These are phyloP conservation scores for Spodoptera exigua DNA, from an alignment of 2,888 invertebrate genomes.

Conservation along the genomic window DNA sequence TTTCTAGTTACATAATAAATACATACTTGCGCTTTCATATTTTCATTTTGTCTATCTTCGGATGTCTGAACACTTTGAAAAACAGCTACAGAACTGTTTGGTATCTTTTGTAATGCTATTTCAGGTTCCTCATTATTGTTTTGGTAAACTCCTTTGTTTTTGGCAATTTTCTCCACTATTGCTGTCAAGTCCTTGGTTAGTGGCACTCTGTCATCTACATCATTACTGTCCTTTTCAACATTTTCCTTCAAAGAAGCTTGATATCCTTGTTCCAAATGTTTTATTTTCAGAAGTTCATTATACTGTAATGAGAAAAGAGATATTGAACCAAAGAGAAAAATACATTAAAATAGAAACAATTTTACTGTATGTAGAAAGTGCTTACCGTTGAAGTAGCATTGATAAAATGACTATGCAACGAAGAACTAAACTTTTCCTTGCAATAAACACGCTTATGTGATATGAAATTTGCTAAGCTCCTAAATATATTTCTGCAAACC, in stretches of 20 bases:
- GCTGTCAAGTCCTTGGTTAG: constrained; percentile 88
- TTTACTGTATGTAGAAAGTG: constrained; percentile 36
- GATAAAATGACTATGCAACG: constrained; percentile 81
- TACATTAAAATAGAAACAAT: constrained; percentile 6
- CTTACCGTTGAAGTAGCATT: constrained; percentile 84
- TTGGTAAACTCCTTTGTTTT: constrained; percentile 69
- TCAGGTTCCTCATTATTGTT: constrained; percentile 64
- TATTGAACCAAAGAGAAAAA: constrained; percentile 2
- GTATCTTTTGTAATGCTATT: constrained; percentile 87
- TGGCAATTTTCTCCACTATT: constrained; percentile 86
- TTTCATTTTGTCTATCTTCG: constrained; percentile 73
- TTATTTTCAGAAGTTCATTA: constrained; percentile 84
- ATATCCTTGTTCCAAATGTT: constrained; percentile 83
- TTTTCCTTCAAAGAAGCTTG: constrained; percentile 75
- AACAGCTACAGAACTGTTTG: constrained; percentile 90
- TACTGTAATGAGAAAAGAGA: constrained; percentile 67
- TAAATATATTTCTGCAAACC: constrained; percentile 95
- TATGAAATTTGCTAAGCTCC: constrained; percentile 96
- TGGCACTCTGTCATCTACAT: constrained; percentile 76
- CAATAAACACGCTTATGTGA: constrained; percentile 97
- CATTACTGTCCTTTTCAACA: constrained; percentile 54
- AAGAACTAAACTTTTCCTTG: constrained; percentile 87
- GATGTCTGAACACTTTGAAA: constrained; percentile 89
- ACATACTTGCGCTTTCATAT: constrained; percentile 90
- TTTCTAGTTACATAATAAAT: not conserved